Conservation (phyloP, 1,140 invertebrate genomes). For the Diorhabda sublineata region DNA sequence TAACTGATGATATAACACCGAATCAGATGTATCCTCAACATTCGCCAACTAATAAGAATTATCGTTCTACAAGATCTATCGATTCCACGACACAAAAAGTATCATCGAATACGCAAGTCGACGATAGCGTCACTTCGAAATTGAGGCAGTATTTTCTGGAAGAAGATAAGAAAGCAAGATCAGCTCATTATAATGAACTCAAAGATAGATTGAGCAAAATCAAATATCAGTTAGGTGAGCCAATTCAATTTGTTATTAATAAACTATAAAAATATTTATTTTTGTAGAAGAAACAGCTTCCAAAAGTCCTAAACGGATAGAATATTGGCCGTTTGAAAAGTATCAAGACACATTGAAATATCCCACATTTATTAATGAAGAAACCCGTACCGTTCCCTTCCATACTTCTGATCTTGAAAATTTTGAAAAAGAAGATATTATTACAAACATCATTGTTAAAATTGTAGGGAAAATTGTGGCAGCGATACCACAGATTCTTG, state of each 20-base stretch:
- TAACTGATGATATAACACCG: too few relatives aligned
- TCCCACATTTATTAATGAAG: neutral
- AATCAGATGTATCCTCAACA: too few relatives aligned
- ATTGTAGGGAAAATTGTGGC: constrained; percentile 39
- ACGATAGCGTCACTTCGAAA: neutral
- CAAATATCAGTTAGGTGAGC: constrained; percentile 36
- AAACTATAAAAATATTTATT: constrained; percentile 14
- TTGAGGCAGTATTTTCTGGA: neutral
- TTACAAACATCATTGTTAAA: constrained; percentile 33
- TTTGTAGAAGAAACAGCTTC: constrained; percentile 23
- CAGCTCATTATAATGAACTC: constrained; percentile 14
- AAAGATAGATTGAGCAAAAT: constrained; percentile 23
- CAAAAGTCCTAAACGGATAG: neutral
- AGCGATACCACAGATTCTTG: constrained; percentile 31
- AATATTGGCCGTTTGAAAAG: neutral
- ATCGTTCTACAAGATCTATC: too few relatives aligned
- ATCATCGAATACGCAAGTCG: neutral
- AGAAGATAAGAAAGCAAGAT: constrained; percentile 8
- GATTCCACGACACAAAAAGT: too few relatives aligned
- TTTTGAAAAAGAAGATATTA: constrained; percentile 27
- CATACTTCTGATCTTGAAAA: too few relatives aligned
- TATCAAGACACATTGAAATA: neutral
- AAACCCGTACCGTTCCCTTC: too few relatives aligned
- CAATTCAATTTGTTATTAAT: constrained; percentile 1
- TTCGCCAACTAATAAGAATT: too few relatives aligned